Evolutionary conservation across 2,113 vertebrate species (phyloP).

Genomic region (Sturnira hondurensis): DNA sequence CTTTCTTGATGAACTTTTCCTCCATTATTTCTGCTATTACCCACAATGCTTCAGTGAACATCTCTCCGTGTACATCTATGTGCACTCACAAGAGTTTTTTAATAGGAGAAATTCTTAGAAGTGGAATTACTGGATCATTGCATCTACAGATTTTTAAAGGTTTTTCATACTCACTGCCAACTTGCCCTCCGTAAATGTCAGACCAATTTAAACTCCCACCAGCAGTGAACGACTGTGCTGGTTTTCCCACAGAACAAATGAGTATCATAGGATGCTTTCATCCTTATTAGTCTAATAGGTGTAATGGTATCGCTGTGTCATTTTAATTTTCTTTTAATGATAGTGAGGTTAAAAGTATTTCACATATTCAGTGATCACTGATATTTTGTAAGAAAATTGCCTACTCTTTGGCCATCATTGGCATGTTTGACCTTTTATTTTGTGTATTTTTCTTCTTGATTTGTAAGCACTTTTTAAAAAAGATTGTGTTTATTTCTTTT

Average conservation of each 20-base stretch:
- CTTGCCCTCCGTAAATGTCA: constrained; percentile 4
- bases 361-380: background rate
- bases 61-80: background rate
- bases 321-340: constrained; percentile 41
- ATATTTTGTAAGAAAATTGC: constrained; percentile 1
- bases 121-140: background rate
- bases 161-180: background rate
- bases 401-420: background rate
- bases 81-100: background rate
- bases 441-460: background rate
- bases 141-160: background rate
- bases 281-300: background rate
- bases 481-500: too few relatives aligned
- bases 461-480: background rate
- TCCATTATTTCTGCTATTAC: background rate
- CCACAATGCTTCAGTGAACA: background rate
- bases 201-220: background rate
- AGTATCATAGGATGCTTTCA: background rate
- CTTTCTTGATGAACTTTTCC: background rate
- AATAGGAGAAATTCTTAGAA: background rate
- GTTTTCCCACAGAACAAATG: background rate
- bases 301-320: background rate
- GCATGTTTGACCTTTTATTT: background rate
- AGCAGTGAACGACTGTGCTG: rapidly evolving
- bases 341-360: background rate